Base-by-base conservation (phyloP, 37 sponge, comb jelly and placozoan genomes). In the Sycon ciliatum region DNA sequence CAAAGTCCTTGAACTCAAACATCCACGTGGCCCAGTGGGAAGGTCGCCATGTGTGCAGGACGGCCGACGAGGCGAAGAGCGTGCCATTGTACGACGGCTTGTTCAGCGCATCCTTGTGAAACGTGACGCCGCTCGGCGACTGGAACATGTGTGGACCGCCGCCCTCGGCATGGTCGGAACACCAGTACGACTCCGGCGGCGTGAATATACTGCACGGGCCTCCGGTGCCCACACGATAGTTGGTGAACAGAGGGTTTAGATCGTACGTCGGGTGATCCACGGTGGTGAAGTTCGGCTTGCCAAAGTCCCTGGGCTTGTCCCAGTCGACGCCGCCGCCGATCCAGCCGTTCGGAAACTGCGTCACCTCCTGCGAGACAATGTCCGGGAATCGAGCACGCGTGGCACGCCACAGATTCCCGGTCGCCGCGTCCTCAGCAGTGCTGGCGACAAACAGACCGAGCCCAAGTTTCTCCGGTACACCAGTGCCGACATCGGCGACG, bases 121-220 rank as follows among this genome's bases (percentile, higher is more conserved):
- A 32, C 34, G 67, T 77, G 26, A 72, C 73, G 11, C 32, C 3
- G 0, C 65, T 77, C 3, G 63, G 54, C 2, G 57, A 54, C 27
- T 31, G 57, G 22, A 73, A 76, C 3, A 65, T 76, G 23, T 46
- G 26, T 0, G 69, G 78, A 46, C 70, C 74, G 13, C 86, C 86
- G 13, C 74, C 82, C 13, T 9, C n/a, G 3, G 85, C 71, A 0
- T 38, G 2, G 1, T 56, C 72, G 1, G 36, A 32, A 18, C 86
- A 70, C 86, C 82, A 80, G 62, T 85, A 85, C 2, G 74, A 72
- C 4, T 64, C 78, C 36, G 86, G 86, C 9, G 86, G 86, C 36
- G 75, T 67, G 67, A 85, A 85, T 32, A 30, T 32, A 2, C 3
- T 28, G 13, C 69, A 70, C 4, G 78, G 57, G 2, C 86, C 86